Evolutionary conservation across 2,888 invertebrate genomes (phyloP).

Genomic region (Philhelius pedissequus): DNA sequence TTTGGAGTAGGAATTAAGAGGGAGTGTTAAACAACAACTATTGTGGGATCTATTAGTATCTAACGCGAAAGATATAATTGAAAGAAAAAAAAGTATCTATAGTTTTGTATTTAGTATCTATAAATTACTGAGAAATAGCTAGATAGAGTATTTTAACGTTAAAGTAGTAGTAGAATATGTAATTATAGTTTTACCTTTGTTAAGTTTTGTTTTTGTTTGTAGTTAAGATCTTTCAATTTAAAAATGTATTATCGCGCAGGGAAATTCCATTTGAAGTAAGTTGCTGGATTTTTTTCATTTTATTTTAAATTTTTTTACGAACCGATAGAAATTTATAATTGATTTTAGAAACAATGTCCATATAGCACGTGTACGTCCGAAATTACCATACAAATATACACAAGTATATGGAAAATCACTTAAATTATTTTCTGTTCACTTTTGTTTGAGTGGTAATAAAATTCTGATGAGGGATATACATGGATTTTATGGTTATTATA

Average conservation of each 20-base stretch:
- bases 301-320: constrained; percentile 18
- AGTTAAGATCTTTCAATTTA: constrained; percentile 26
- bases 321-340: constrained; percentile 51
- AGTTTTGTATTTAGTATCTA: constrained; percentile 39
- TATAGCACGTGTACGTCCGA: constrained; percentile 48
- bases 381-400: neutral
- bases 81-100: constrained; percentile 57
- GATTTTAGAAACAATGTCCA: constrained; percentile 19
- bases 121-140: constrained; percentile 45
- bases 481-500: constrained; percentile 27
- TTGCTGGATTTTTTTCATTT: neutral
- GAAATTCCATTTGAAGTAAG: constrained; percentile 50
- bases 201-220: neutral
- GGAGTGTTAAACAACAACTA: constrained; percentile 39
- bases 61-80: constrained; percentile 46
- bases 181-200: constrained; percentile 56
- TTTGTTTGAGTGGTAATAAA: constrained; percentile 57
- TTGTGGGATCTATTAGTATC: constrained; percentile 50
- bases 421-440: constrained; percentile 47
- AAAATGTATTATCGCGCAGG: constrained; percentile 53
- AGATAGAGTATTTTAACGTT: constrained; percentile 48
- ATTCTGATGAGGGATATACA: constrained; percentile 47
- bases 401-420: too few relatives aligned
- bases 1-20: constrained; percentile 28
- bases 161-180: constrained; percentile 51